phyloP scores from a whole-genome alignment of 1,140 invertebrate species.

The Geopemphigus sp. region DNA sequence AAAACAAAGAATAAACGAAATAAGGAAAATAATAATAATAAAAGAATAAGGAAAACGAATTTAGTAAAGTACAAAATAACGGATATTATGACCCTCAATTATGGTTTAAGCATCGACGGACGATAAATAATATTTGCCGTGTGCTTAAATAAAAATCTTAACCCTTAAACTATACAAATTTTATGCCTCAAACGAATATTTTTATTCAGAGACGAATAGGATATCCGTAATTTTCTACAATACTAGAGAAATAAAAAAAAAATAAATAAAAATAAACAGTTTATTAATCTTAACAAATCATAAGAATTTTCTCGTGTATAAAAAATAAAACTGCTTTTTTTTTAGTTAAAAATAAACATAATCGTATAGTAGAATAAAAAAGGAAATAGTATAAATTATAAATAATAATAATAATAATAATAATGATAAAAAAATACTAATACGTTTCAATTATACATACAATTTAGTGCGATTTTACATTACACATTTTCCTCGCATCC shows the following conservation, averaged over 20 bases:
- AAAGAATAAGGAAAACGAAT: neutral
- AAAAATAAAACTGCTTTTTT: conserved; percentile 34
- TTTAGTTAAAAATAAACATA: conserved; percentile 44
- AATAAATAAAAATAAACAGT: conserved; percentile 48
- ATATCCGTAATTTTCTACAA: neutral
- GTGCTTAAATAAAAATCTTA: neutral
- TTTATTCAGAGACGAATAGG: neutral
- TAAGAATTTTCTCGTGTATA: conserved; percentile 39
- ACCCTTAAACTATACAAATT: neutral
- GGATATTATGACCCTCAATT: neutral
- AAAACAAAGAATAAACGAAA: conserved; percentile 4
- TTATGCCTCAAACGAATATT: neutral
- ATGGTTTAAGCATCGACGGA: neutral
- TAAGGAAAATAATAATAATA: conserved; percentile 25
- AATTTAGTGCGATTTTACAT: conserved; percentile 21
- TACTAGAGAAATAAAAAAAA: conserved; percentile 20
- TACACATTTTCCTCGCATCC: conserved; percentile 40
- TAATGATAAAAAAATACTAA: conserved; percentile 35
- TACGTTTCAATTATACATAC: conserved; percentile 36
- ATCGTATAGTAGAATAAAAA: conserved; percentile 44
- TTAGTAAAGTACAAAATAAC: neutral
- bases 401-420: conserved; percentile 39
- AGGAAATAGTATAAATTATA: conserved; percentile 43
- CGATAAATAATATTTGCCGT: neutral
- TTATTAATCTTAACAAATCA: conserved; percentile 48